phyloP scores from a whole-genome alignment of 2,797 vertebrate species.

The Agapornis canus region DNA sequence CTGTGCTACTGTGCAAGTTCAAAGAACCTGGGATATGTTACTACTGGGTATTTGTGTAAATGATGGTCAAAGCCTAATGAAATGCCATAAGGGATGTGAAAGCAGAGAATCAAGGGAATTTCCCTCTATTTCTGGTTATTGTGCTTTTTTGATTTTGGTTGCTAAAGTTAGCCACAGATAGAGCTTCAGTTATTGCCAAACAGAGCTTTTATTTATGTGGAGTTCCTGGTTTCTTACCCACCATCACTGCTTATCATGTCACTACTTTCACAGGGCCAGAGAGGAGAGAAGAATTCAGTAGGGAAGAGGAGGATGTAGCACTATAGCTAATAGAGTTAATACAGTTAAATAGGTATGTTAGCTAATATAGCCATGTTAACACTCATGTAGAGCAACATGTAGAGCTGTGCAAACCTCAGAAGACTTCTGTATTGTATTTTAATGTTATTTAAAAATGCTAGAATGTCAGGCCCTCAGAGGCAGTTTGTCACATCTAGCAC shows the following conservation, averaged over 20 bases:
- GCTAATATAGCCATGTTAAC: not conserved
- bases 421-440: not conserved
- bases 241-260: not conserved
- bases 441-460: not conserved
- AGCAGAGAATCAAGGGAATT: conserved; percentile 16
- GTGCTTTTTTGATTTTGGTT: conserved; percentile 6
- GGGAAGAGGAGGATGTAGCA: not conserved
- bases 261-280: not conserved
- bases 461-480: not conserved
- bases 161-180: not conserved
- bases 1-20: not conserved
- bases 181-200: not conserved
- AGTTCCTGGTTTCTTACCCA: not conserved
- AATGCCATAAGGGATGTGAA: not conserved
- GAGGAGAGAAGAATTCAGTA: not conserved
- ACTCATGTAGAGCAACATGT: not conserved
- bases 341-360: not conserved
- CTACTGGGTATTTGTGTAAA: not conserved
- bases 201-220: not conserved
- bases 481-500: not conserved
- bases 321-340: not conserved
- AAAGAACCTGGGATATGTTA: not conserved
- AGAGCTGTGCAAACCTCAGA: not conserved
- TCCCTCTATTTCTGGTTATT: not conserved
- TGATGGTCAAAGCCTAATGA: not conserved